A percentile compares a stretch with the other conserved stretches of the same genome.
Conservation (phyloP, 2,113 vertebrate species). For the Myocastor coypus region DNA sequence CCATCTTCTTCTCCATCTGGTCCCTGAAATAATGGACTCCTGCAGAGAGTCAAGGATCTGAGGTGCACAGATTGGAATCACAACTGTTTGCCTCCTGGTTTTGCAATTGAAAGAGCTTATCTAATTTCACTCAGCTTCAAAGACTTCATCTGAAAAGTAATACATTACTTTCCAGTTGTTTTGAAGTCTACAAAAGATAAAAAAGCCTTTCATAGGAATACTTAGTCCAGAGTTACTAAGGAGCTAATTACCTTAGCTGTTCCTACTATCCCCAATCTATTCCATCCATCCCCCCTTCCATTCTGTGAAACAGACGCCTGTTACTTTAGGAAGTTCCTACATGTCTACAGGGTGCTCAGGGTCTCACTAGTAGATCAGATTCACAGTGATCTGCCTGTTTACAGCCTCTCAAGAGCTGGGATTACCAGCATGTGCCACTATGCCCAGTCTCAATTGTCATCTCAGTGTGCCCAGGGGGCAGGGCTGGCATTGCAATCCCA, state of each 20-base stretch:
- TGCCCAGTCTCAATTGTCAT: too few relatives aligned
- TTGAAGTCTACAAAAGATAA: background rate
- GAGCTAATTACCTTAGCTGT: background rate
- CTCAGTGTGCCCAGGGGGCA: too few relatives aligned
- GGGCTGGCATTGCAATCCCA: too few relatives aligned
- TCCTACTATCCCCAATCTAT: background rate
- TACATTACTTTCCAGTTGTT: background rate
- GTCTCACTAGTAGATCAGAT: too few relatives aligned
- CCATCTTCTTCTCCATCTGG: background rate
- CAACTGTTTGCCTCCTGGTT: background rate
- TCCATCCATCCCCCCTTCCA: background rate
- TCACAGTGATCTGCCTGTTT: too few relatives aligned
- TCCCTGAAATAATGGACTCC: background rate
- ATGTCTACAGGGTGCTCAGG: background rate
- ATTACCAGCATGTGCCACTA: too few relatives aligned
- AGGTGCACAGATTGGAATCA: background rate
- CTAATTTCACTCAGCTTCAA: constrained; percentile 31
- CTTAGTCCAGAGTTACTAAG: background rate
- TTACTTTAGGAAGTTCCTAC: background rate
- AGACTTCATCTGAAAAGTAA: background rate
- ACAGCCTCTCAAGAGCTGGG: too few relatives aligned
- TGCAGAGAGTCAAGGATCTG: background rate
- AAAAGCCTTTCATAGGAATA: background rate
- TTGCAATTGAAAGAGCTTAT: background rate
- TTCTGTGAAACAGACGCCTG: background rate